Evolutionary conservation across 2,113 vertebrate species (phyloP), one percentile per base, ranked within the genome.

Genomic region (Equus quagga): DNA sequence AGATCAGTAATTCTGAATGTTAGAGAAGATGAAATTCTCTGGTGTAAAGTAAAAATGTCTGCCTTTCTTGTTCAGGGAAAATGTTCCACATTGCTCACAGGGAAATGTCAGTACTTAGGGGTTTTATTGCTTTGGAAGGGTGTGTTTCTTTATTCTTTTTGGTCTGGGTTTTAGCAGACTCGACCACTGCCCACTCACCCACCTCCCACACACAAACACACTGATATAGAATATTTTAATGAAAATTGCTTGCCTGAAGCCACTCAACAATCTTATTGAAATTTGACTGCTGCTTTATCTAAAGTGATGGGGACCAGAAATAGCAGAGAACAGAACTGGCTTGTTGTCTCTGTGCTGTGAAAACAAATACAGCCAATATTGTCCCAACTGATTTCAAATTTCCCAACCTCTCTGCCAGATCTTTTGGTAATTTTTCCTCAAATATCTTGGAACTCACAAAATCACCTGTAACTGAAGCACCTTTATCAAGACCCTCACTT

Each of bases 21-120:
- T 80, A 95, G 70, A 81, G 65, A 93, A 89, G 54, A 92, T 64
- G 51, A 94, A 80, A 95, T 89, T 94, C 87, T 73, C 82, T 89
- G 24, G 79, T n/a, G 60, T 76, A 72, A 95, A 85, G 44, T 80
- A 75, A 93, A 84, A 94, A n/a, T 76, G 12, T 84, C 72, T 89
- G 12, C 4, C 5, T 83, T 84, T 92, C 80, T 76, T 17, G 0
- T 81, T 85, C 60, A 92, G 83, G 56, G 31, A 85, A 90, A 85
- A 92, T 67, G 65, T 64, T 88, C n/a, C 82, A 33, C n/a, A 64
- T 75, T 85, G 58, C 33, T 84, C 33, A 84, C 15, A 81, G 41
- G 60, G 6, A 95, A 95, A 92, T 89, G 51, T 58, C 82, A 94
- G 36, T 28, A 69, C 19, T 85, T 49, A 15, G 31, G 9, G 36